A percentile compares a stretch with the other conserved stretches of the same genome.
Conservation (phyloP, 2,797 vertebrate species). For the Okamejei kenojei region DNA sequence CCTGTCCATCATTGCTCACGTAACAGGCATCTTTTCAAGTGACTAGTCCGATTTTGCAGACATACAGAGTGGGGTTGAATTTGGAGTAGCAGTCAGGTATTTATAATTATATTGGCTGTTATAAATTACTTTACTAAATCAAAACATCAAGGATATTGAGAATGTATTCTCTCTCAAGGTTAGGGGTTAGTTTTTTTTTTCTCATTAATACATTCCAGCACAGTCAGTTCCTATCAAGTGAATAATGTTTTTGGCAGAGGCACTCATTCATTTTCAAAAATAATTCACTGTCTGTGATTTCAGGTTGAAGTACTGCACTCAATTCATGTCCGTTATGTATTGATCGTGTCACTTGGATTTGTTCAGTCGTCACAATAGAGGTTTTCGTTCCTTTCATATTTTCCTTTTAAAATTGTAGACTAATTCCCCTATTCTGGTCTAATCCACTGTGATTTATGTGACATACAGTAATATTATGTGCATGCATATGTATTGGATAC, state of each 20-base stretch:
- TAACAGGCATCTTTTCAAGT: background rate
- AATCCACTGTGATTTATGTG: background rate
- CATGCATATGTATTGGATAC: no score
- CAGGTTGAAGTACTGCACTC: background rate
- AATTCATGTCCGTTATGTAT: constrained; percentile 6
- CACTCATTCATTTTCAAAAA: constrained; percentile 24
- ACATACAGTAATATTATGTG: background rate
- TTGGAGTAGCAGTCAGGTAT: background rate
- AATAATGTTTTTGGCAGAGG: constrained; percentile 4
- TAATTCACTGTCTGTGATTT: constrained; percentile 8
- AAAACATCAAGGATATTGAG: constrained; percentile 1
- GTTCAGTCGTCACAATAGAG: background rate
- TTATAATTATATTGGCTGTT: background rate
- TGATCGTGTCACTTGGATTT: background rate
- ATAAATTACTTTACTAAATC: background rate
- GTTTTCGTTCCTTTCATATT: background rate
- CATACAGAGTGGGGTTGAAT: background rate
- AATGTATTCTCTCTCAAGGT: background rate
- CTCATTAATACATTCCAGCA: constrained; percentile 20
- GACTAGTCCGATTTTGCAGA: background rate
- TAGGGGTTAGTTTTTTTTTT: background rate
- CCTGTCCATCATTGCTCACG: background rate
- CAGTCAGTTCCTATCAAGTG: constrained; percentile 17
- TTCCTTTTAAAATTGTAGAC: background rate
- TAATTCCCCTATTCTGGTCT: background rate